phyloP scores from a whole-genome alignment of 2,888 invertebrate species.

The Pristionchus fissidentatus region DNA sequence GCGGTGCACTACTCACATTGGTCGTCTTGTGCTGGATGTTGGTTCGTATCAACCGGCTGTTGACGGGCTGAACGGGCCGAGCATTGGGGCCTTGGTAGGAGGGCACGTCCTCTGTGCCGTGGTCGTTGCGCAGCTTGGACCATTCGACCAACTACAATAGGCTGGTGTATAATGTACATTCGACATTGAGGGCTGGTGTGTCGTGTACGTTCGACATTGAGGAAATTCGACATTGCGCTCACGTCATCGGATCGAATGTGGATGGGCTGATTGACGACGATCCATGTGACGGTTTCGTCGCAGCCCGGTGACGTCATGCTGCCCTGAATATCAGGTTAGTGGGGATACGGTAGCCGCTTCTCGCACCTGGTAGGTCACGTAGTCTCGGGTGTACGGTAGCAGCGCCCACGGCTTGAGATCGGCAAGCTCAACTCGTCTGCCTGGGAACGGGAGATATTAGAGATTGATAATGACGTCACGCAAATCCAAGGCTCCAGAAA shows the following conservation, averaged over 20 bases:
- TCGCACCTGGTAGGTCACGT: conserved; percentile 61
- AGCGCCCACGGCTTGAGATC: conserved; percentile 66
- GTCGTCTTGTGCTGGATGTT: conserved; percentile 89
- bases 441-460: too few species aligned
- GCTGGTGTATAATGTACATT: background rate
- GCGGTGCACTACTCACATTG: conserved; percentile 3
- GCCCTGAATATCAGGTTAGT: conserved; percentile 78
- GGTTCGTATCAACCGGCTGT: conserved; percentile 92
- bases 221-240: conserved; percentile 69
- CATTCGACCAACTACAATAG: conserved; percentile 62
- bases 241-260: conserved; percentile 96
- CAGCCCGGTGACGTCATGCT: conserved; percentile 91
- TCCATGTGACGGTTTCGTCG: conserved; percentile 85
- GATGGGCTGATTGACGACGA: conserved; percentile 96
- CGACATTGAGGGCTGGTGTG: background rate
- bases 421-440: conserved; percentile 60
- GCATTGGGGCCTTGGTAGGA: conserved; percentile 86
- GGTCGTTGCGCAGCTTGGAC: conserved; percentile 59
- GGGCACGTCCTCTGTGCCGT: conserved; percentile 54
- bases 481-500: too few species aligned
- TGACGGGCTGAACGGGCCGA: conserved; percentile 90
- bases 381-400: conserved; percentile 64
- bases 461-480: too few species aligned
- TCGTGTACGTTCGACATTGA: background rate
- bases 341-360: background rate